Evolutionary conservation across 2,113 vertebrate genomes (phyloP).

Genomic region (Chionomys nivalis): DNA sequence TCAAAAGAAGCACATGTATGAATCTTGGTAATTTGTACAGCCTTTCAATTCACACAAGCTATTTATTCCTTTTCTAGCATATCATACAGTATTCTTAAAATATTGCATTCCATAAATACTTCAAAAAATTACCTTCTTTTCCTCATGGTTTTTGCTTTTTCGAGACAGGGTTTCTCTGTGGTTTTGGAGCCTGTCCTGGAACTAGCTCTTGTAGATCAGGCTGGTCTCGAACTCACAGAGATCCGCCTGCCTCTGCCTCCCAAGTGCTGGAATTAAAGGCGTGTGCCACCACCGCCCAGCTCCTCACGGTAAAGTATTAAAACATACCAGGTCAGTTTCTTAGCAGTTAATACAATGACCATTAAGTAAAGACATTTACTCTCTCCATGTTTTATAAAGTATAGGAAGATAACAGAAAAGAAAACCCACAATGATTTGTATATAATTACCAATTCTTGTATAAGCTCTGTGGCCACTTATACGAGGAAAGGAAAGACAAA

Average conservation of each 20-base stretch:
- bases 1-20: neutral
- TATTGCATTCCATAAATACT: neutral
- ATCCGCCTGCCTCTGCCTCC: too few relatives aligned
- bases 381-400: neutral
- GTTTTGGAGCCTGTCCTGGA: too few relatives aligned
- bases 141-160: too few relatives aligned
- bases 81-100: neutral
- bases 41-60: neutral
- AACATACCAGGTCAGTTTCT: neutral
- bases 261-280: too few relatives aligned
- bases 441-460: neutral
- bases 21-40: neutral
- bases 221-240: too few relatives aligned
- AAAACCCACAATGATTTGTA: neutral
- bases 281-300: too few relatives aligned
- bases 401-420: neutral
- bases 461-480: neutral
- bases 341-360: neutral
- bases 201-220: too few relatives aligned
- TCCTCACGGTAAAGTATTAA: neutral
- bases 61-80: neutral
- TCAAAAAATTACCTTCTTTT: neutral
- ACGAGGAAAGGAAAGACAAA: neutral
- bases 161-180: too few relatives aligned
- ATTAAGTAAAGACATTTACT: neutral